Evolutionary conservation across 2,888 invertebrate species (phyloP).

Genomic region (Cheilosia variabilis): DNA sequence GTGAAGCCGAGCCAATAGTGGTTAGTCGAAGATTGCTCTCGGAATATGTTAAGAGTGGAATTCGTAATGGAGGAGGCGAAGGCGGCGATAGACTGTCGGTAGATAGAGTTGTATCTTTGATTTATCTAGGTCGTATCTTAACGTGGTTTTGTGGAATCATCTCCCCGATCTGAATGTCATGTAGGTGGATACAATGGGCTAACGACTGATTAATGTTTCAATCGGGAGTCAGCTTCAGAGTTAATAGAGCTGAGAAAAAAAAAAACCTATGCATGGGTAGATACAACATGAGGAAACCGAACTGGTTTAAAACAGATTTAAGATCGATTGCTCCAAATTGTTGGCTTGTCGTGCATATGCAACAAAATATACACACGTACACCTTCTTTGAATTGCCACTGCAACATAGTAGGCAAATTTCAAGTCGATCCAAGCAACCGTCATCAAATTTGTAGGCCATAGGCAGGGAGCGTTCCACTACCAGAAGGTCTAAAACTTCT

Average conservation of each 20-base stretch:
- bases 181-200: neutral
- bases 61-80: conserved; percentile 1
- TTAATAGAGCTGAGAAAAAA: neutral
- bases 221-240: neutral
- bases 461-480: too few relatives aligned
- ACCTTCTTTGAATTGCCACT: too few relatives aligned
- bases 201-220: conserved; percentile 1
- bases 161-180: neutral
- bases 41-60: neutral
- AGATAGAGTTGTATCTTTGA: conserved; percentile 63
- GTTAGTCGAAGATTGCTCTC: conserved; percentile 30
- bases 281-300: too few relatives aligned
- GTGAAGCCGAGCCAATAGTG: conserved; percentile 26
- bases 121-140: conserved; percentile 70
- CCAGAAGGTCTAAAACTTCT: too few relatives aligned
- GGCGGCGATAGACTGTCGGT: conserved; percentile 22
- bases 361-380: too few relatives aligned
- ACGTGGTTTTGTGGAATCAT: conserved; percentile 7
- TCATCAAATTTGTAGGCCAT: too few relatives aligned
- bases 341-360: too few relatives aligned
- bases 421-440: too few relatives aligned
- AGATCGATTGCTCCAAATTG: too few relatives aligned
- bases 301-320: too few relatives aligned
- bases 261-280: too few relatives aligned
- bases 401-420: too few relatives aligned